Evolutionary conservation across 2,888 invertebrate species (phyloP).

Genomic region (Tachina lurida): DNA sequence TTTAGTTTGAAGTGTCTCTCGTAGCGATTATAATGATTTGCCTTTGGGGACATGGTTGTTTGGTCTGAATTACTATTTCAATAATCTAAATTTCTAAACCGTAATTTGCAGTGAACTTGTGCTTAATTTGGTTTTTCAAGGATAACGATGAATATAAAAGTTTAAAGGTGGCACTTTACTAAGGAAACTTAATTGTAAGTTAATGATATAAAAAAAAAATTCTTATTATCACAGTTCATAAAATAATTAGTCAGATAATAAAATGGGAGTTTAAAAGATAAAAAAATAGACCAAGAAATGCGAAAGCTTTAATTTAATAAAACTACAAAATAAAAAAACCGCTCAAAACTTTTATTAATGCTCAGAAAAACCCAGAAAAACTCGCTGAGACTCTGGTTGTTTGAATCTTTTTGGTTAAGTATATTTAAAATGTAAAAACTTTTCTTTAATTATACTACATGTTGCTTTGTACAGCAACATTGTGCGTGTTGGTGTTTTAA

Average conservation of each 20-base stretch:
- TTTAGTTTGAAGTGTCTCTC: neutral
- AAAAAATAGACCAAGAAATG: neutral
- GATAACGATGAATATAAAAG: neutral
- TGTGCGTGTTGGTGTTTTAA: neutral
- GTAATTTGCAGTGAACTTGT: neutral
- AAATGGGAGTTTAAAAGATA: neutral
- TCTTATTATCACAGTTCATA: neutral
- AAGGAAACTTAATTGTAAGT: neutral
- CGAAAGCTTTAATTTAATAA: neutral
- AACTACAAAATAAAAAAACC: neutral
- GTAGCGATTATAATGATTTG: constrained; percentile 20
- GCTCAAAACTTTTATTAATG: too few relatives aligned
- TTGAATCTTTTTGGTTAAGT: too few relatives aligned
- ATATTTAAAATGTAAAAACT: neutral
- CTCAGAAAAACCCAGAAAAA: too few relatives aligned
- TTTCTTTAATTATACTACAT: neutral
- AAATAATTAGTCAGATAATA: neutral
- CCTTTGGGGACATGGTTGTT: constrained; percentile 22
- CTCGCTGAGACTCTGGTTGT: too few relatives aligned
- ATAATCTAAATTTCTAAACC: neutral
- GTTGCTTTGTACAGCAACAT: neutral
- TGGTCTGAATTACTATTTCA: neutral
- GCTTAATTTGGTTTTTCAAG: neutral
- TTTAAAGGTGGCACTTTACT: neutral
- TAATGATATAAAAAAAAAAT: neutral